phyloP scores from a whole-genome alignment of 1,140 invertebrate genomes.

The Calephelis nemesis region DNA sequence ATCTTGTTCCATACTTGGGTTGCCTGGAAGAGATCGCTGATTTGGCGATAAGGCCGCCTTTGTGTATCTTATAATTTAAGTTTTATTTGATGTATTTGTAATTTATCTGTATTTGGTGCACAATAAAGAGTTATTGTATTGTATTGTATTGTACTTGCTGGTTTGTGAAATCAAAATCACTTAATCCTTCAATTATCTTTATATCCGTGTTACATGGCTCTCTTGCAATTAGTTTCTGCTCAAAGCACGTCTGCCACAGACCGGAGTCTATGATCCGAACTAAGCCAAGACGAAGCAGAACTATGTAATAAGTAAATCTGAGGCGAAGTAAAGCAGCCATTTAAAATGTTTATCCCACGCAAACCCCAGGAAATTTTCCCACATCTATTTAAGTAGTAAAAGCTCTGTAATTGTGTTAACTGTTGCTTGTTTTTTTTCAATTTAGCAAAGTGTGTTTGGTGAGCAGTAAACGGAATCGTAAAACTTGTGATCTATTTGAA shows the following conservation, averaged over 20 bases:
- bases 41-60: too few relatives aligned
- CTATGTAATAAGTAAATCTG: constrained; percentile 50
- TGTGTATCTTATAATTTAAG: too few relatives aligned
- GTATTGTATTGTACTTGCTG: too few relatives aligned
- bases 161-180: neutral
- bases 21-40: too few relatives aligned
- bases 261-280: constrained; percentile 66
- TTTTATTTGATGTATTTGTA: too few relatives aligned
- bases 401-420: neutral
- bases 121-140: too few relatives aligned
- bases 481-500: too few relatives aligned
- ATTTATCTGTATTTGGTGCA: too few relatives aligned
- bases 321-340: constrained; percentile 44
- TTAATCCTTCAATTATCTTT: constrained; percentile 35
- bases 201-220: constrained; percentile 57
- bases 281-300: constrained; percentile 60
- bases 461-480: too few relatives aligned
- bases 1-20: too few relatives aligned
- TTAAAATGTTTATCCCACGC: constrained; percentile 37
- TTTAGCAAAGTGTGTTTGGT: neutral
- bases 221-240: constrained; percentile 76
- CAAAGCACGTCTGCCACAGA: constrained; percentile 72
- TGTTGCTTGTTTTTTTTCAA: neutral
- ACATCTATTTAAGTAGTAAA: constrained; percentile 10
- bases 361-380: constrained; percentile 22